Percentiles rank a stretch among this genome's conserved stretches.
Evolutionary conservation across 2,113 vertebrate species (phyloP).

Genomic region (Talpa occidentalis): DNA sequence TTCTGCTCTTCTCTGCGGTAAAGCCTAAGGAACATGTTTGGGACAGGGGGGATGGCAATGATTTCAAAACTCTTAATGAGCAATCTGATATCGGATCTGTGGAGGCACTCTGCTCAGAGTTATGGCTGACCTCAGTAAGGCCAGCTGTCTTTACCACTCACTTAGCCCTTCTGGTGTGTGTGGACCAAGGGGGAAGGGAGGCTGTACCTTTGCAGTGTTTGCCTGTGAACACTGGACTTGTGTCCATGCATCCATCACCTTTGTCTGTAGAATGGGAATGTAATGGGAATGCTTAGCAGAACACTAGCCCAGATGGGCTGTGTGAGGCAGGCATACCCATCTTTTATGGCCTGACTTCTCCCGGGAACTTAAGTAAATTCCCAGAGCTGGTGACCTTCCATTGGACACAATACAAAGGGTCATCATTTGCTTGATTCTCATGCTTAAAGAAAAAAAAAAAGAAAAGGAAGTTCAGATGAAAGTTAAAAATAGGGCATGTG

Average conservation of each 20-base stretch:
- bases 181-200: not conserved
- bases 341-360: conserved; percentile 64
- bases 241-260: not conserved
- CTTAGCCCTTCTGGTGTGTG: not conserved
- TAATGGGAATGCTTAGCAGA: conserved; percentile 24
- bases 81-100: not conserved
- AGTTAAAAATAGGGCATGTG: conserved; percentile 87
- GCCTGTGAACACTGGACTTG: not conserved
- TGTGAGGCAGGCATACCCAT: not conserved
- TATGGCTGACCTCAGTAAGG: not conserved
- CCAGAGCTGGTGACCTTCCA: conserved; percentile 70
- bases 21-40: not conserved
- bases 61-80: not conserved
- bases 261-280: conserved; percentile 14
- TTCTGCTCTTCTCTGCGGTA: not conserved
- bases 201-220: not conserved
- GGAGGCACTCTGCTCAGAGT: not conserved
- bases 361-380: conserved; percentile 74
- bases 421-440: conserved; percentile 84
- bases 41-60: accelerated
- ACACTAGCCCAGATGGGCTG: not conserved
- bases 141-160: not conserved
- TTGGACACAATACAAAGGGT: conserved; percentile 76
- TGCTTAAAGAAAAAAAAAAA: conserved; percentile 77
- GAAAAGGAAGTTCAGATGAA: conserved; percentile 78